Evolutionary conservation across 2,113 vertebrate species (phyloP), one percentile per base, ranked within the genome.

Genomic region (Eulemur rufifrons): DNA sequence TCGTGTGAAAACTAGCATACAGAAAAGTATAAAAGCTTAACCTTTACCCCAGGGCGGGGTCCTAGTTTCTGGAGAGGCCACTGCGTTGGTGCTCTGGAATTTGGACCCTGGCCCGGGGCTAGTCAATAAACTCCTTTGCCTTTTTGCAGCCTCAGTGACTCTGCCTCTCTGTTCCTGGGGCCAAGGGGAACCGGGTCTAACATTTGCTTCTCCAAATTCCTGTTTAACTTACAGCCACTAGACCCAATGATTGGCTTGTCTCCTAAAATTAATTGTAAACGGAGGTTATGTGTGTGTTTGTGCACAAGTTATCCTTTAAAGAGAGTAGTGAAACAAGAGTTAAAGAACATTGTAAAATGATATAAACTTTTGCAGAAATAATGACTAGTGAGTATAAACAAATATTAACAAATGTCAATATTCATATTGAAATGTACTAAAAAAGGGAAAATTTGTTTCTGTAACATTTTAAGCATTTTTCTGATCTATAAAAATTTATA

Each of bases 311-410:
- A 37, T 61, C 71, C 9, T 89, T 76, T 74, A 78, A 47, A 80
- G 61, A 68, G 69, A 80, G 20, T 32, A 76, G 2, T 2, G 3
- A n/a, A 84, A 12, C 3, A 94, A 25, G 42, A 71, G 29, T 78
- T 37, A 82, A 96, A 59, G 32, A 73, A 64, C 37, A 66, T 21
- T 78, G 78, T 87, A 94, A 90, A 94, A 76, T 81, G 61, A 88
- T 73, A 64, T 3, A 76, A 66, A 56, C 4, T 47, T 91, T 66
- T 82, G 73, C 4, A 86, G 15, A 93, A 88, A 69, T 47, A 42
- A 8, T 50, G 13, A 63, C 64, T 83, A 59, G 42, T 78, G 69
- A 69, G 63, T 80, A 91, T 14, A 86, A 78, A 47, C 11, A 68
- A 89, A 37, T 17, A 71, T 9, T 39, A 96, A 73, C 5, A 87